Percentiles rank a stretch among this genome's conserved stretches.
Conservation (phyloP, 2,797 vertebrate species). For the Graptemys geographica region DNA sequence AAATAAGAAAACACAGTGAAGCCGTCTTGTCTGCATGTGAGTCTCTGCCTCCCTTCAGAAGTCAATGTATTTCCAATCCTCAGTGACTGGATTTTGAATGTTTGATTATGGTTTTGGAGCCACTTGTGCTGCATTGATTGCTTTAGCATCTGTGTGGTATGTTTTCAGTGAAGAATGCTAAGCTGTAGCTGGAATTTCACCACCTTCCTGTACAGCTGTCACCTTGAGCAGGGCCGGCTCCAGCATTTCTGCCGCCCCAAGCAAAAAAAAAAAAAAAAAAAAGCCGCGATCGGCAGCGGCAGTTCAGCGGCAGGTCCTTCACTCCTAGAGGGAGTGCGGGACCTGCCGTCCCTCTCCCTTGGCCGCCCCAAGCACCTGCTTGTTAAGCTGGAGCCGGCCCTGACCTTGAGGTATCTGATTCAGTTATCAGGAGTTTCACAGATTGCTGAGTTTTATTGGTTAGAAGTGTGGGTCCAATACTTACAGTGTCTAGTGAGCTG, state of each 20-base stretch:
- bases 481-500: not conserved
- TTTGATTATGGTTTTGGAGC: not conserved
- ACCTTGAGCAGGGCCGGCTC: not conserved
- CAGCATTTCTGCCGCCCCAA: no score
- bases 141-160: not conserved
- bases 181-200: not conserved
- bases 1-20: not conserved
- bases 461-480: not conserved
- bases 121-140: not conserved
- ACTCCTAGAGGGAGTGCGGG: no score
- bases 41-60: not conserved
- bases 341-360: no score
- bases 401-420: not conserved
- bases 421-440: not conserved
- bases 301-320: no score
- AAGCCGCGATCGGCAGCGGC: no score
- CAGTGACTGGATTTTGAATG: not conserved
- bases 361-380: no score
- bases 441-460: constrained; percentile 41
- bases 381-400: no score
- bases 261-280: no score
- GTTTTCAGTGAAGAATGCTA: not conserved
- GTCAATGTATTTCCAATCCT: not conserved
- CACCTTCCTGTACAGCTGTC: not conserved
- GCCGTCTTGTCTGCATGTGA: not conserved